Evolutionary conservation across 2,888 invertebrate genomes (phyloP), one percentile per base, ranked within the genome.

Genomic region (Lepidocyrtoides sp.): DNA sequence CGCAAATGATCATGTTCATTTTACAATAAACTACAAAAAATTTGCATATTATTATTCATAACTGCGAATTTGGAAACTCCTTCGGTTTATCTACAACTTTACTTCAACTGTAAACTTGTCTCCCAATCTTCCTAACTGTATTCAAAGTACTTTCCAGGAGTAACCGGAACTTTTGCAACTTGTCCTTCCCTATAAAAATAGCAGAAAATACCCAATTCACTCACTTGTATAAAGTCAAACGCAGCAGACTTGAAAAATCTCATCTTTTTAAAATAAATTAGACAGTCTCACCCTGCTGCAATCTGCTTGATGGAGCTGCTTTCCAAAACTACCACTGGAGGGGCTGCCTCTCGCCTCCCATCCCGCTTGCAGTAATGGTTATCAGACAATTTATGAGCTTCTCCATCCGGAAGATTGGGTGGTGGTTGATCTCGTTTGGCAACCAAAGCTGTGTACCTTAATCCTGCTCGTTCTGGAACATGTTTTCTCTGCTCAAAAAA

Each of bases 311-410:
- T 36, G 1, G 51, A 2, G 1, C 81, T 81, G 54, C 86, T 91
- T 51, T 91, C 92, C n/a, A 95, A 96, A 36, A 97, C 94, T 72
- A 96, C 95, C 57, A 96, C 85, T 0, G 98, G 98, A 1, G 97
- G 98, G 12, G 95, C 94, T 2, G 98, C 97, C 95, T 97, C 97
- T 87, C 98, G 96, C 79, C 99, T 96, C 0, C 96, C 98, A 96
- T 99, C 99, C 89, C 99, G 96, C 0, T 96, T 95, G 95, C 96
- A 97, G 95, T 99, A 99, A 95, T 98, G 98, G 95, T 99, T 98
- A 72, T 96, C 96, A 14, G 97, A 96, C 91, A 98, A 96, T 94
- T 97, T 96, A 95, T 98, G 97, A 41, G 97, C 96, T 0, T 97
- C 97, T 10, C 98, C 99, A 92, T 97, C 93, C 3, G 91, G 99